These are phyloP conservation scores for Alitta virens DNA, from an alignment of 2,888 invertebrate species.

Conservation along the genomic window DNA sequence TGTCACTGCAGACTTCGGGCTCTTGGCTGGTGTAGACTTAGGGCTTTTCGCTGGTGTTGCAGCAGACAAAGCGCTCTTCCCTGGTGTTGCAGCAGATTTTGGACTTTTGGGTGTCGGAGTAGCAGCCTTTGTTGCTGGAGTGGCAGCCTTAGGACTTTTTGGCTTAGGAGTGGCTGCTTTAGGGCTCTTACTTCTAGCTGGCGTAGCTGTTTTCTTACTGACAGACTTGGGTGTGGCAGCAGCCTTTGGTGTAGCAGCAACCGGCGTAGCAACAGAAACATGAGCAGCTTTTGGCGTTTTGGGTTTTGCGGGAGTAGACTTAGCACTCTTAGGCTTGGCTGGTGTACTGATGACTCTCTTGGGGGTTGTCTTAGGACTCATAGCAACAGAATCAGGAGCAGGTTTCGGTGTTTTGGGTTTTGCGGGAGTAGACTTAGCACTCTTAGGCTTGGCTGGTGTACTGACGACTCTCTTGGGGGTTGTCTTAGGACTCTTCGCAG, in stretches of 20 bases:
- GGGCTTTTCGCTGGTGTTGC: conserved; percentile 4
- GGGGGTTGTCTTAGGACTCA: neutral
- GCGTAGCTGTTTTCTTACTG: neutral
- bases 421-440: conserved; percentile 1
- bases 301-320: neutral
- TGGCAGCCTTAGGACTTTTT: neutral
- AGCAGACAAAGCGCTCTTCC: neutral
- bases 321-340: neutral
- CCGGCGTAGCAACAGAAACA: no score
- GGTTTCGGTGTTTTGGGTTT: conserved; percentile 20
- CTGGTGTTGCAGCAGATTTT: conserved; percentile 9
- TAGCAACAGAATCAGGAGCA: neutral
- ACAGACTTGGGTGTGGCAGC: neutral
- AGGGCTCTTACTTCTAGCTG: neutral
- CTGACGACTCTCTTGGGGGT: conserved; percentile 24
- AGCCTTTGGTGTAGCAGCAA: neutral
- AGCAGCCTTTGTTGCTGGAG: conserved; percentile 2
- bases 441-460: conserved; percentile 29
- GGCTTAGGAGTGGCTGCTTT: conserved; percentile 2
- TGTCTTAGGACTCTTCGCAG: conserved; percentile 16
- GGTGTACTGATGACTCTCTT: neutral
- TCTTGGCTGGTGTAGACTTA: neutral
- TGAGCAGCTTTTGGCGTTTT: neutral
- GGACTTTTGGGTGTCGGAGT: neutral
- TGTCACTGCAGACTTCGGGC: no score